Evolutionary conservation across 2,888 invertebrate species (phyloP).

Genomic region (Tupiocoris notatus): DNA sequence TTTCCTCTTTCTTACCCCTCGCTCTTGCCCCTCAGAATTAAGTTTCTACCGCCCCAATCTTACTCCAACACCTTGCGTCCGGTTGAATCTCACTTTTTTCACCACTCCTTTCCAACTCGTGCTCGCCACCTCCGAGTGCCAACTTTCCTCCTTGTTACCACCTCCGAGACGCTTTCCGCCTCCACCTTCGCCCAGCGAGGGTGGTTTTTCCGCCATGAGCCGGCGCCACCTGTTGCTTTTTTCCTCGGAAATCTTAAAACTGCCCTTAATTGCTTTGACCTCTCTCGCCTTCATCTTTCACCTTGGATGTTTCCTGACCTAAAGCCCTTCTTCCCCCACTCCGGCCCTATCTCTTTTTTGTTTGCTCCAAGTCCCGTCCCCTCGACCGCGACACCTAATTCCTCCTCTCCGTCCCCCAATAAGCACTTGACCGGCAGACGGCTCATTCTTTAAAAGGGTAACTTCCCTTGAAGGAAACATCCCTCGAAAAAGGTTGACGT

Average conservation of each 20-base stretch:
- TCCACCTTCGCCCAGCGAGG: neutral
- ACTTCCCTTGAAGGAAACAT: too few species aligned
- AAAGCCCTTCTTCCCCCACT: neutral
- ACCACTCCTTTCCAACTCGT: too few species aligned
- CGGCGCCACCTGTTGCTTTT: slow-evolving; percentile 34
- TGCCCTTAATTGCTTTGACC: slow-evolving; percentile 37
- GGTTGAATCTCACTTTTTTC: neutral
- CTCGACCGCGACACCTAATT: too few species aligned
- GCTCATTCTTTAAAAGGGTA: too few species aligned
- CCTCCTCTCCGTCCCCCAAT: too few species aligned
- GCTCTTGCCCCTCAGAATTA: neutral
- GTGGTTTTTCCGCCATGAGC: neutral
- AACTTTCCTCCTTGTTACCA: neutral
- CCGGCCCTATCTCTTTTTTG: too few species aligned
- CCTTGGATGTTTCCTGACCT: neutral
- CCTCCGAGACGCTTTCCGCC: neutral
- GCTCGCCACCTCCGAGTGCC: neutral
- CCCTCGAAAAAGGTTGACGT: too few species aligned
- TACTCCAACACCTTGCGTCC: neutral
- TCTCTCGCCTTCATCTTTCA: neutral
- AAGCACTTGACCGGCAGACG: too few species aligned
- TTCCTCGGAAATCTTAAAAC: slow-evolving; percentile 30
- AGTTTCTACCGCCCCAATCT: neutral
- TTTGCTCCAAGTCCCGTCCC: neutral
- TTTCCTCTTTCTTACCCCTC: too few species aligned